Conservation (phyloP, 2,797 vertebrate genomes). For the Kryptopterus vitreolus region DNA sequence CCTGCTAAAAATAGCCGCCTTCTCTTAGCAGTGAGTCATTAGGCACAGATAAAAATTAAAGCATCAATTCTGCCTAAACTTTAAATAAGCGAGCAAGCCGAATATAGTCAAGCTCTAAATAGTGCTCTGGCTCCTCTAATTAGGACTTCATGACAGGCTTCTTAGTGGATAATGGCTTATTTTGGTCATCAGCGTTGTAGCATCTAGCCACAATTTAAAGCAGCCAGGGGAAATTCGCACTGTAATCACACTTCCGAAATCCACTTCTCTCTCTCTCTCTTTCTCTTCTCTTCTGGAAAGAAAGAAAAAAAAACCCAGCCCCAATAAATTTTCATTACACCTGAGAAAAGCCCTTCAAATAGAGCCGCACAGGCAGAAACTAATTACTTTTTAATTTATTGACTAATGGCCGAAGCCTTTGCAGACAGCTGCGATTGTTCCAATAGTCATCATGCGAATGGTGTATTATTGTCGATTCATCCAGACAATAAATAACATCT, state of each 20-base stretch:
- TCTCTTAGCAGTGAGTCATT: conserved; percentile 37
- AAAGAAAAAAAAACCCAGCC: conserved; percentile 69
- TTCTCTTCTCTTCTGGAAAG: conserved; percentile 65
- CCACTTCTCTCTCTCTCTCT: conserved; percentile 63
- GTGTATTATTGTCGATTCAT: conserved; percentile 73
- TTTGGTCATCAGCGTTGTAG: conserved; percentile 44
- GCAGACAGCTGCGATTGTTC: conserved; percentile 81
- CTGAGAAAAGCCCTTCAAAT: conserved; percentile 80
- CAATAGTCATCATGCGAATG: conserved; percentile 73
- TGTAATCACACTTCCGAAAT: conserved; percentile 70
- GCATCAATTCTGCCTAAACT: conserved; percentile 46
- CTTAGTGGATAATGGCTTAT: conserved; percentile 40
- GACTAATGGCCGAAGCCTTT: conserved; percentile 81
- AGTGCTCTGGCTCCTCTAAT: conserved; percentile 45
- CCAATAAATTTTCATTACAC: conserved; percentile 83
- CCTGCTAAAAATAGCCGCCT: conserved; percentile 41
- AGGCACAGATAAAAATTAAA: conserved; percentile 48
- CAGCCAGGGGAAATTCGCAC: conserved; percentile 54
- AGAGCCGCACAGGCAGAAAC: conserved; percentile 83
- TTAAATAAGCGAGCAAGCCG: conserved; percentile 43
- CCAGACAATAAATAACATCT: conserved; percentile 80
- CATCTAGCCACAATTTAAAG: conserved; percentile 45
- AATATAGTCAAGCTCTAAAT: conserved; percentile 41
- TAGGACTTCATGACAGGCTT: conserved; percentile 44
- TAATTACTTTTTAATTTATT: conserved; percentile 86